A percentile compares a stretch with the other conserved stretches of the same genome.
phyloP scores from a whole-genome alignment of 2,113 vertebrate genomes.

The Thalassoma bifasciatum region DNA sequence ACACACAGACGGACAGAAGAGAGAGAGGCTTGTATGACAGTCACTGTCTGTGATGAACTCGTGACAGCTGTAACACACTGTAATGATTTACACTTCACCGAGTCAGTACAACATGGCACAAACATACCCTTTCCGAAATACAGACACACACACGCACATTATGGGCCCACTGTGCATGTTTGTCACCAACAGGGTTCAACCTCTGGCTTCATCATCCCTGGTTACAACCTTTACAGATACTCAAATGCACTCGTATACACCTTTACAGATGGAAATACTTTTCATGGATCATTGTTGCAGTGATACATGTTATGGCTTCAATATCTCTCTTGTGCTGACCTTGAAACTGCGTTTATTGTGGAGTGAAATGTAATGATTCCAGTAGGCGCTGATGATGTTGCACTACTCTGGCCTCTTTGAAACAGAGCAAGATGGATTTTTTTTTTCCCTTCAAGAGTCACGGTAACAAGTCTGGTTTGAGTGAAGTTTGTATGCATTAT shows the following conservation, averaged over 20 bases:
- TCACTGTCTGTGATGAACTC: constrained; percentile 58
- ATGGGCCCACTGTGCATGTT: constrained; percentile 49
- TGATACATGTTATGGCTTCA: constrained; percentile 67
- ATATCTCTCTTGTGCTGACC: constrained; percentile 52
- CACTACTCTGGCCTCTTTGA: constrained; percentile 53
- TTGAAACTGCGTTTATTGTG: constrained; percentile 45
- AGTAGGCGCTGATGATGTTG: constrained; percentile 40
- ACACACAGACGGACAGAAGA: constrained; percentile 79
- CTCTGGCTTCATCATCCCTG: constrained; percentile 55
- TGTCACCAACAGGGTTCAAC: constrained; percentile 54
- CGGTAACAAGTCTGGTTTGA: constrained; percentile 52
- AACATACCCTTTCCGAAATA: constrained; percentile 64
- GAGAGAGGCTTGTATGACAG: constrained; percentile 65
- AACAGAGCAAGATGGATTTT: constrained; percentile 43
- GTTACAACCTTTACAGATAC: constrained; percentile 41
- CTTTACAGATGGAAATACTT: constrained; percentile 62
- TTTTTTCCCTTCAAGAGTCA: constrained; percentile 48
- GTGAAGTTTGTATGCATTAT: constrained; percentile 27
- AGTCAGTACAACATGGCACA: constrained; percentile 63
- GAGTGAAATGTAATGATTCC: constrained; percentile 56
- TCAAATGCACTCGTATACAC: constrained; percentile 59
- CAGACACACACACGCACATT: constrained; percentile 62
- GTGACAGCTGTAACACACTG: constrained; percentile 51
- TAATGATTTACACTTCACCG: constrained; percentile 41
- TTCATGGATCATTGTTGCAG: constrained; percentile 49